phyloP scores from a whole-genome alignment of 1,140 invertebrate genomes.

The Leucophenga varia region DNA sequence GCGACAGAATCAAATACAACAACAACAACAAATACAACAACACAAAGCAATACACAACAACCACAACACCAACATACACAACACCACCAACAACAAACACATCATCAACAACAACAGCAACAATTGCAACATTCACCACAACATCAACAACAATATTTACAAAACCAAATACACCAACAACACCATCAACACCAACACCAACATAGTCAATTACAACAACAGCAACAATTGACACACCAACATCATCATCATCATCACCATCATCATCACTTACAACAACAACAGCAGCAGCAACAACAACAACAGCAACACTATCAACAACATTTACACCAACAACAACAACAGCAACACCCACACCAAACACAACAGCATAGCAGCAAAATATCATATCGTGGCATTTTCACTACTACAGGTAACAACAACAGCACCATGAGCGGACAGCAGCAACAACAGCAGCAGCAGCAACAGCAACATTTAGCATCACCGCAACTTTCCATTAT shows the following conservation, averaged over 20 bases:
- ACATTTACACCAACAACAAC: slow-evolving; percentile 29
- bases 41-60: slow-evolving; percentile 30
- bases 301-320: slow-evolving; percentile 43
- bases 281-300: slow-evolving; percentile 39
- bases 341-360: slow-evolving; percentile 49
- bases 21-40: slow-evolving; percentile 56
- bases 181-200: slow-evolving; percentile 19
- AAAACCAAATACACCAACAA: slow-evolving; percentile 26
- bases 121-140: slow-evolving; percentile 49
- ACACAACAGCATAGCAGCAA: slow-evolving; percentile 61
- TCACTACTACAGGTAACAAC: slow-evolving; percentile 64
- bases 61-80: slow-evolving; percentile 47
- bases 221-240: slow-evolving; percentile 28
- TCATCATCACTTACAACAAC: slow-evolving; percentile 29
- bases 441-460: slow-evolving; percentile 32
- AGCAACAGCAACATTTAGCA: slow-evolving; percentile 41
- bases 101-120: slow-evolving; percentile 48
- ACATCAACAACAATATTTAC: slow-evolving; percentile 19
- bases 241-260: slow-evolving; percentile 39
- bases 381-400: slow-evolving; percentile 71
- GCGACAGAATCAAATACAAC: slow-evolving; percentile 18
- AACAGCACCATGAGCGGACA: slow-evolving; percentile 60
- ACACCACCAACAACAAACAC: slow-evolving; percentile 52
- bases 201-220: slow-evolving; percentile 16
- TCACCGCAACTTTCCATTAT: slow-evolving; percentile 43